phyloP scores from a whole-genome alignment of 2,113 vertebrate species.

The Alosa alosa region DNA sequence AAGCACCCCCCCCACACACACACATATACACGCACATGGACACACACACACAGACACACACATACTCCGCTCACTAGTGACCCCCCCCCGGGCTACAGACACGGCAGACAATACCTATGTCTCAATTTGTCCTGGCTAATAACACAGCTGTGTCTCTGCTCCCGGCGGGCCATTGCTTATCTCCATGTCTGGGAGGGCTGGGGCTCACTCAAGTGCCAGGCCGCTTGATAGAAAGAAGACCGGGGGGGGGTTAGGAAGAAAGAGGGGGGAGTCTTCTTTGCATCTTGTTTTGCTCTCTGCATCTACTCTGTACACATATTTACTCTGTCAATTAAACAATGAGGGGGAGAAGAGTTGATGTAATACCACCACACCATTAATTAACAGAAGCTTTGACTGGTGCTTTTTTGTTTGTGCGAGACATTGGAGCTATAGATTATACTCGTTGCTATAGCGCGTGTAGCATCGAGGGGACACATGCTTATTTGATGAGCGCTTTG shows the following conservation, averaged over 20 bases:
- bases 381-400: background rate
- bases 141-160: conserved; percentile 51
- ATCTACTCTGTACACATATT: background rate
- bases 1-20: background rate
- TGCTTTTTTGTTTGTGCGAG: background rate
- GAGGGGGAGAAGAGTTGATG: background rate
- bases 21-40: too few relatives aligned
- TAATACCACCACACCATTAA: background rate
- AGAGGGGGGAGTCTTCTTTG: background rate
- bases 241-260: background rate
- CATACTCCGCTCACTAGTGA: conserved; percentile 62
- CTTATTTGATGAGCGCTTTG: background rate
- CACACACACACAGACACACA: background rate
- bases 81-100: conserved; percentile 66
- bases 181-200: background rate
- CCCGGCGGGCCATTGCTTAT: conserved; percentile 22
- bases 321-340: background rate
- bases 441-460: background rate
- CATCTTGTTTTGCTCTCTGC: background rate
- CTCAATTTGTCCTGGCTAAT: conserved; percentile 67
- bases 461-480: too few relatives aligned
- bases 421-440: background rate
- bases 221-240: background rate
- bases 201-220: background rate
- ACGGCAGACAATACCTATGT: conserved; percentile 65